These are phyloP conservation scores for Drosophila biarmipes DNA, from an alignment of 1,140 invertebrate species.

Conservation along the genomic window DNA sequence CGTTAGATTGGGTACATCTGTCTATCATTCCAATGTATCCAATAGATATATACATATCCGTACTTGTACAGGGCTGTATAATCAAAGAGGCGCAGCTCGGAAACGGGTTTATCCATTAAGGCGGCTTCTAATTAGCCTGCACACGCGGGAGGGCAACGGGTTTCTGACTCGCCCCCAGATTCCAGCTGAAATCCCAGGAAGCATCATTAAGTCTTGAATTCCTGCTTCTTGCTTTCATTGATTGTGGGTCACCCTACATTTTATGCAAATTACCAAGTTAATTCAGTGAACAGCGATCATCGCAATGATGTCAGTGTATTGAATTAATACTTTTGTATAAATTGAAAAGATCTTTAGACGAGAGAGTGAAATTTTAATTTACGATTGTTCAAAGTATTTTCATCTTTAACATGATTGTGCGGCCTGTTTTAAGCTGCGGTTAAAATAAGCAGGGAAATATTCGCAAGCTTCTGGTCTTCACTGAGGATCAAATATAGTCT, in stretches of 20 bases:
- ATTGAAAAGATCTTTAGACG: background rate
- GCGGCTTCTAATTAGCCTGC: constrained; percentile 10
- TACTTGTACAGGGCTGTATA: constrained; percentile 1
- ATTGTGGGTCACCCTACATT: constrained; percentile 40
- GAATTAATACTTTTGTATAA: background rate
- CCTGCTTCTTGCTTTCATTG: constrained; percentile 27
- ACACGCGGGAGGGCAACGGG: constrained; percentile 9
- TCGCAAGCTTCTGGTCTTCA: constrained; percentile 4
- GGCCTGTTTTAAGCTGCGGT: background rate
- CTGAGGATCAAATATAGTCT: background rate
- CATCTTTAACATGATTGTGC: background rate
- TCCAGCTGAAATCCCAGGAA: constrained; percentile 10
- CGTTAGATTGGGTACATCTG: constrained; percentile 28
- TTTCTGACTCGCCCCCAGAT: constrained; percentile 5
- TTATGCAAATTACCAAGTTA: constrained; percentile 37
- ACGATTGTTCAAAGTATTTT: background rate
- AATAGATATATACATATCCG: background rate
- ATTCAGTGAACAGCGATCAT: constrained; percentile 9
- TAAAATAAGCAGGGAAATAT: background rate
- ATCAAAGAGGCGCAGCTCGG: background rate
- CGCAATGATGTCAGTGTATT: background rate
- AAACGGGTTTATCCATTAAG: constrained; percentile 44
- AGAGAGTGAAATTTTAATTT: constrained; percentile 8
- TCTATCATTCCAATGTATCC: constrained; percentile 1
- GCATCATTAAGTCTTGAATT: constrained; percentile 19